Base-by-base conservation (phyloP, 2,113 vertebrate species). In the Junco hyemalis region DNA sequence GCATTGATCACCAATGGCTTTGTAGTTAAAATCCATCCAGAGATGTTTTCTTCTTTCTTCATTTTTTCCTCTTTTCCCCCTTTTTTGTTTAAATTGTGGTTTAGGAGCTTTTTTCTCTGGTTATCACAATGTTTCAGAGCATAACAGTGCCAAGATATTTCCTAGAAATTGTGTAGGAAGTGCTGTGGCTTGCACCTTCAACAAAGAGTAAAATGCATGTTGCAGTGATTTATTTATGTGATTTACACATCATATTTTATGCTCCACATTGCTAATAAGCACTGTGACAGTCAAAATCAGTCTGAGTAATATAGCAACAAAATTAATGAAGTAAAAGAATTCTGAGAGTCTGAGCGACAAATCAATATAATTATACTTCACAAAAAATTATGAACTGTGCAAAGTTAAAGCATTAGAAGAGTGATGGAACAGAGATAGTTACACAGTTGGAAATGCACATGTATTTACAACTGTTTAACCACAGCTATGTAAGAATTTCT, bases 401-500 rank as follows among this genome's bases (percentile, higher is more conserved):
- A 63, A 71, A n/a, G 24, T 45, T 18, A 35, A 77, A 95, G 45
- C 24, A 12, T 65, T 17, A 21, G 51, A 44, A 51, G 40, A 90
- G 38, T 2, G 11, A 20, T n/a, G 48, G 29, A 74, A 85, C 35
- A 44, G 19, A 59, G 47, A 61, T 21, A 40, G 53, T 29, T 87
- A 22, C 61, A 23, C 33, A 51, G 54, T 60, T 93, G 71, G 85
- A 95, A 88, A 78, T 74, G 31, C 48, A 5, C 15, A 28, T 45
- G 2, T 78, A 68, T 93, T 94, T 93, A 78, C 44, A 94, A 81
- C 74, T 90, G 76, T 64, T 88, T 86, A 94, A 95, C 92, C 76
- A 94, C 90, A 93, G 9, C 47, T 61, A 56, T 79, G 78, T 72
- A 69, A 92, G 82, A 65, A 93, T 90, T 83, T 88, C 88, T 86